Percentiles rank a stretch among this genome's conserved stretches.
phyloP scores from a whole-genome alignment of 35 echinoderm and acorn worm species.

The Stichopus chloronotus region DNA sequence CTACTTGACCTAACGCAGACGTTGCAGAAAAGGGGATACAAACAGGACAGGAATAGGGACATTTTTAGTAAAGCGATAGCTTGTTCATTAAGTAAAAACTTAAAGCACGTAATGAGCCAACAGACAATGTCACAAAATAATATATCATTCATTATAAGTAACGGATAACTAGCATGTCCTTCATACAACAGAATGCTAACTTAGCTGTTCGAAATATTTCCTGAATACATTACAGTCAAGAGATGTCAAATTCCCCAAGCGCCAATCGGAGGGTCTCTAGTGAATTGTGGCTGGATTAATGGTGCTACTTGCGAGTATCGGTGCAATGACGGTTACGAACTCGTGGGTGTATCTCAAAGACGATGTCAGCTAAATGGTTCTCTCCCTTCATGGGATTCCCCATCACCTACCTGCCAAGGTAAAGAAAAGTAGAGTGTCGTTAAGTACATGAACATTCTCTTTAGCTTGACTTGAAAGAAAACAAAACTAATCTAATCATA shows the following conservation, averaged over 20 bases:
- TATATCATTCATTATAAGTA: not conserved
- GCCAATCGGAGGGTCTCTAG: not conserved
- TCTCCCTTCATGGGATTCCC: not conserved
- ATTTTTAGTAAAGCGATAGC: not conserved
- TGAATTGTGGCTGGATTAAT: not conserved
- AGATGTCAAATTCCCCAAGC: not conserved
- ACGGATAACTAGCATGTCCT: not conserved
- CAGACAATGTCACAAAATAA: not conserved
- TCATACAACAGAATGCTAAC: not conserved
- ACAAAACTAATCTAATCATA: not conserved
- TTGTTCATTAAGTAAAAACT: not conserved
- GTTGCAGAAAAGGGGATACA: too few relatives aligned
- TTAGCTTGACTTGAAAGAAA: not conserved
- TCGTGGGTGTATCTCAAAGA: not conserved
- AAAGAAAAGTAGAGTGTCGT: not conserved
- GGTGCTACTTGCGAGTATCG: not conserved
- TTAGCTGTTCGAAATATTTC: not conserved
- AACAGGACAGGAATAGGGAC: not conserved
- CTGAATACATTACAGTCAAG: not conserved
- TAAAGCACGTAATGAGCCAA: not conserved
- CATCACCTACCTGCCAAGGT: not conserved
- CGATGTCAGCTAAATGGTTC: not conserved
- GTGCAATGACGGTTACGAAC: not conserved
- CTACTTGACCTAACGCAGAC: too few relatives aligned
- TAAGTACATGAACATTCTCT: not conserved